Percentiles rank a stretch among this genome's conserved stretches.
These are phyloP conservation scores for Drosophila watanabei DNA, from an alignment of 1,140 invertebrate species.

Conservation along the genomic window DNA sequence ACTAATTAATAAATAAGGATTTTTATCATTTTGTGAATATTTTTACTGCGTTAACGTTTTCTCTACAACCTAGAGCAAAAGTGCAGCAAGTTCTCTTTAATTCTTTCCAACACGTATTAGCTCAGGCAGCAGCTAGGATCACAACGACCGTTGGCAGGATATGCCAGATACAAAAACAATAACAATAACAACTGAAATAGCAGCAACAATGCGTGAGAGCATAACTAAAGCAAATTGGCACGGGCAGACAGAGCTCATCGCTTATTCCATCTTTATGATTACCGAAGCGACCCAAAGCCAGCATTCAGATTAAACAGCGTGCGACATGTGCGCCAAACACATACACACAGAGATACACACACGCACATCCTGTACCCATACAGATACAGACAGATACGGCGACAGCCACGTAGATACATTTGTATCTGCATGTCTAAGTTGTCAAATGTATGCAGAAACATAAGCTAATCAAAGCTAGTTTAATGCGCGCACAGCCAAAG, in stretches of 20 bases:
- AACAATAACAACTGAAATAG: conserved; percentile 12
- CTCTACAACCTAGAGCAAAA: neutral
- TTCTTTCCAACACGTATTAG: conserved; percentile 2
- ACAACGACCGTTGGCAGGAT: neutral
- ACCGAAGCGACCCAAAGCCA: conserved; percentile 69
- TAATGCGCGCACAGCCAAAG: conserved; percentile 83
- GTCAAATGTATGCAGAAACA: conserved; percentile 63
- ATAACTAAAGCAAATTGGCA: conserved; percentile 59
- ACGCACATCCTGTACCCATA: neutral
- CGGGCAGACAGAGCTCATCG: conserved; percentile 67
- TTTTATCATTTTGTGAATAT: neutral
- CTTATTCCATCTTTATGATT: conserved; percentile 83
- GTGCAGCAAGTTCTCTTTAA: neutral
- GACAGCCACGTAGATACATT: conserved; percentile 60
- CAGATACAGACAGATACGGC: neutral
- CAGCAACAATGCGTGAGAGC: conserved; percentile 31
- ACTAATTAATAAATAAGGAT: no score
- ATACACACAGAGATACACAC: conserved; percentile 10
- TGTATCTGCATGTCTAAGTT: conserved; percentile 73
- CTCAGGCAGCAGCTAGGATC: neutral
- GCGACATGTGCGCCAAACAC: conserved; percentile 55
- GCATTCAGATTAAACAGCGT: conserved; percentile 77
- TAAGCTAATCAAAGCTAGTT: conserved; percentile 84
- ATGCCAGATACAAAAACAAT: conserved; percentile 11
- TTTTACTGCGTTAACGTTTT: conserved; percentile 4